Percentiles rank a stretch among this genome's conserved stretches.
Evolutionary conservation across 1,140 invertebrate genomes (phyloP).

Genomic region (Papilio aristodemus): DNA sequence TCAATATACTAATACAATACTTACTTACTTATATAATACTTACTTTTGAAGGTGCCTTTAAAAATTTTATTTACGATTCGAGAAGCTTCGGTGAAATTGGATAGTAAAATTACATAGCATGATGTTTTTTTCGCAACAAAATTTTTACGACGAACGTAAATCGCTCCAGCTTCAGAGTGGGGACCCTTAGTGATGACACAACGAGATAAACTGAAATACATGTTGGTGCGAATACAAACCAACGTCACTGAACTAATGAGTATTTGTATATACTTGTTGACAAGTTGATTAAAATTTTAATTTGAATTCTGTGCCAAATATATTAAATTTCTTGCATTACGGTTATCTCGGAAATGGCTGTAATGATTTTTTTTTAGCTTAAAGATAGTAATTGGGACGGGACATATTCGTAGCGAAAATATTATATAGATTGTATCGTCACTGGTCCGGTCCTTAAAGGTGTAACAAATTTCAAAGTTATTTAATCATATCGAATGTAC

Average conservation of each 20-base stretch:
- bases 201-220: slow-evolving; percentile 16
- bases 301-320: too few species aligned
- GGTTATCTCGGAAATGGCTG: too few species aligned
- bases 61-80: neutral
- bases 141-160: slow-evolving; percentile 14
- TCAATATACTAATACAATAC: too few species aligned
- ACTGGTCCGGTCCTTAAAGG: too few species aligned
- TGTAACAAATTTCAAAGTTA: too few species aligned
- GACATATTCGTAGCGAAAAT: too few species aligned
- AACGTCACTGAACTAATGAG: neutral
- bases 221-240: neutral
- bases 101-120: neutral
- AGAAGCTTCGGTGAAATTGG: slow-evolving; percentile 12
- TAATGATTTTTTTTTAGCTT: too few species aligned
- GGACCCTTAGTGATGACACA: neutral
- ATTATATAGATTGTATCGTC: too few species aligned
- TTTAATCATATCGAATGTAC: too few species aligned
- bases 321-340: too few species aligned
- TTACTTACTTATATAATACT: too few species aligned
- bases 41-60: neutral
- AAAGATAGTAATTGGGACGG: too few species aligned
- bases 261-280: neutral
- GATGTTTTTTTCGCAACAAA: slow-evolving; percentile 8
- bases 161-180: slow-evolving; percentile 8
- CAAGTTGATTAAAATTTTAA: neutral